Conservation (phyloP, 2,888 invertebrate species). For the Dynastes grantii region DNA sequence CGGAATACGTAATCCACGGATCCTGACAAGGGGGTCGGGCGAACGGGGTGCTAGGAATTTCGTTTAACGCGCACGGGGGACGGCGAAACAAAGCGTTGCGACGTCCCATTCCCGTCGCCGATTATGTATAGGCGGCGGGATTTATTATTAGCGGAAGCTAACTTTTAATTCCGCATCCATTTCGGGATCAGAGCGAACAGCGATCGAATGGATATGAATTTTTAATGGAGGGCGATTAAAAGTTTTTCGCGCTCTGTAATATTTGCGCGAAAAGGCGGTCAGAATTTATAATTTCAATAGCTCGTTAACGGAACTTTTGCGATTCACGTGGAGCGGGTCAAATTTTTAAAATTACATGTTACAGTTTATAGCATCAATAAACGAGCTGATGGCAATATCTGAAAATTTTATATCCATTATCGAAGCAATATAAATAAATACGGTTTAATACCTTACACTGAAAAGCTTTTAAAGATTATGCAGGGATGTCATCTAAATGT, state of each 20-base stretch:
- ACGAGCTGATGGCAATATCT: neutral
- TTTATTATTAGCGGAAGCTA: slow-evolving; percentile 42
- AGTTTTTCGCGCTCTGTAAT: slow-evolving; percentile 19
- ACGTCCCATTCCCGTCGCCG: neutral
- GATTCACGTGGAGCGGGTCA: neutral
- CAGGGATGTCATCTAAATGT: too few species aligned
- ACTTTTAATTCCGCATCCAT: slow-evolving; percentile 40
- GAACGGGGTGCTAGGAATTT: slow-evolving; percentile 8
- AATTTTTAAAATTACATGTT: neutral
- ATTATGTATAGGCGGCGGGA: slow-evolving; percentile 18
- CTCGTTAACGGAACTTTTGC: slow-evolving; percentile 41
- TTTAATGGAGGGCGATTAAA: slow-evolving; percentile 39
- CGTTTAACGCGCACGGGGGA: slow-evolving; percentile 4
- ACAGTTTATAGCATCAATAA: neutral
- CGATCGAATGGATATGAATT: slow-evolving; percentile 40
- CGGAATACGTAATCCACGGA: slow-evolving; percentile 38
- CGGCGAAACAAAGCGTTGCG: slow-evolving; percentile 20
- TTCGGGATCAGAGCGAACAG: neutral
- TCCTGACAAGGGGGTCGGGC: neutral
- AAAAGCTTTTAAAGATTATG: too few species aligned
- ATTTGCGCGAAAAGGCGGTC: neutral
- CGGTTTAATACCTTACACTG: too few species aligned
- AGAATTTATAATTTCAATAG: slow-evolving; percentile 46
- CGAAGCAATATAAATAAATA: neutral
- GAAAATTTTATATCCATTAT: neutral